These are phyloP conservation scores for Mugil cephalus DNA, from an alignment of 2,113 vertebrate genomes.

Conservation along the genomic window DNA sequence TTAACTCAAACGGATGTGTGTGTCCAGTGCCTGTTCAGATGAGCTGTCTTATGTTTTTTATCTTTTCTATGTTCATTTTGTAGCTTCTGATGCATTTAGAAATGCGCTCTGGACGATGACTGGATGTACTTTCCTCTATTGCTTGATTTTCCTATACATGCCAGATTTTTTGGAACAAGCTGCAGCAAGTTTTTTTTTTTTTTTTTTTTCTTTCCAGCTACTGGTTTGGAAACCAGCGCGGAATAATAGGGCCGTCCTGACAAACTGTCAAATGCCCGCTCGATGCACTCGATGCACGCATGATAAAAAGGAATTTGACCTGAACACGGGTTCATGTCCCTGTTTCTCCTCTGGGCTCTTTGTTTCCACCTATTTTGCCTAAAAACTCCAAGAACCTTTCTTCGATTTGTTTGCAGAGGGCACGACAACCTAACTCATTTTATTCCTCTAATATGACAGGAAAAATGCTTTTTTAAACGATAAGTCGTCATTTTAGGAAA, in stretches of 20 bases:
- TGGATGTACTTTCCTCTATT: no score
- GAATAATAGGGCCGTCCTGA: conserved; percentile 26
- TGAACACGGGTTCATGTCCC: conserved; percentile 19
- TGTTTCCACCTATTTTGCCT: conserved; percentile 21
- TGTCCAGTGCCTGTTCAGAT: conserved; percentile 53
- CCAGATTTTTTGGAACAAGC: conserved; percentile 18
- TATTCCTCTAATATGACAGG: no score
- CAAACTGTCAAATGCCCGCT: conserved; percentile 39
- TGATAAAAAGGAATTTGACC: conserved; percentile 40
- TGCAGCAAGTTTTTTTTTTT: conserved; percentile 18
- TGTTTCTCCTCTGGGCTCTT: background rate
- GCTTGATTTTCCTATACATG: conserved; percentile 12
- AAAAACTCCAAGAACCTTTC: conserved; percentile 1
- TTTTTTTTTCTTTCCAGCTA: conserved; percentile 8
- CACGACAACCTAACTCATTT: no score
- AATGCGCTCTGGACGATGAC: conserved; percentile 15
- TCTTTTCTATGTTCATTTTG: conserved; percentile 55
- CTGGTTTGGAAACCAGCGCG: conserved; percentile 19
- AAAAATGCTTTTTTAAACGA: no score
- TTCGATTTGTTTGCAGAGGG: background rate
- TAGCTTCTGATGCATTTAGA: conserved; percentile 53
- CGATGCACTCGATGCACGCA: conserved; percentile 1
- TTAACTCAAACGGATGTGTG: conserved; percentile 76
- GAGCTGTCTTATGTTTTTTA: conserved; percentile 53
- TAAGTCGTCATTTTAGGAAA: no score